Base-by-base conservation (phyloP, 2,888 invertebrate genomes). In the Carcina quercana region DNA sequence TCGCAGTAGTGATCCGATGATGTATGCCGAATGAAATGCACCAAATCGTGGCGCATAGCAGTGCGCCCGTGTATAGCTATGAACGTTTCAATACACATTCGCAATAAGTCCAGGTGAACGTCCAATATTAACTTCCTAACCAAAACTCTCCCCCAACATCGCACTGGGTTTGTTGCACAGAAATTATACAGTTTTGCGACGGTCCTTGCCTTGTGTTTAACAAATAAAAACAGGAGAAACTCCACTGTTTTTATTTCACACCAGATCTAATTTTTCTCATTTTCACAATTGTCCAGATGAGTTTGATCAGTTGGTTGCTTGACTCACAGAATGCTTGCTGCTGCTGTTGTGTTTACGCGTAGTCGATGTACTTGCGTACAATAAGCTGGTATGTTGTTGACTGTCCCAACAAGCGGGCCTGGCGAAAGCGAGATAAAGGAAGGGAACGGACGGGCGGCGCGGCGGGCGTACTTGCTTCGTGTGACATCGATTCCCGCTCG, bases 1-100 rank as follows among this genome's bases (percentile, higher is more conserved):
- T 91, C 91, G 86, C 91, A 89, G 69, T 90, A 92, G 67, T 92
- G 92, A 53, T 91, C 91, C 49, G 91, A 91, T 47, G 91, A 91
- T 43, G 92, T 92, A 79, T 92, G 91, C 63, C 91, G 85, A 76
- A 92, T 92, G 61, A 90, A 90, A 59, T 90, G 87, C 67, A 88
- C 82, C 72, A 89, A 79, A 74, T 90, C 88, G 86, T 89, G 88
- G 87, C 91, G 89, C 91, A 91, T 91, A 86, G 90, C 90, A 87
- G 89, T 87, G 80, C 89, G 88, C 75, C 83, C 83, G 80, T 83
- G 83, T 54, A 83, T 83, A 59, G 83, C 83, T 69, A 72, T 83
- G 38, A 83, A 83, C 73, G 83, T 75, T 78, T 83, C 83, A 74
- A 83, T 80, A 82, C 83, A 83, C 83, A 83, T 83, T 82, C 82